phyloP scores from a whole-genome alignment of 2,888 invertebrate species.

The Amiota mariae region DNA sequence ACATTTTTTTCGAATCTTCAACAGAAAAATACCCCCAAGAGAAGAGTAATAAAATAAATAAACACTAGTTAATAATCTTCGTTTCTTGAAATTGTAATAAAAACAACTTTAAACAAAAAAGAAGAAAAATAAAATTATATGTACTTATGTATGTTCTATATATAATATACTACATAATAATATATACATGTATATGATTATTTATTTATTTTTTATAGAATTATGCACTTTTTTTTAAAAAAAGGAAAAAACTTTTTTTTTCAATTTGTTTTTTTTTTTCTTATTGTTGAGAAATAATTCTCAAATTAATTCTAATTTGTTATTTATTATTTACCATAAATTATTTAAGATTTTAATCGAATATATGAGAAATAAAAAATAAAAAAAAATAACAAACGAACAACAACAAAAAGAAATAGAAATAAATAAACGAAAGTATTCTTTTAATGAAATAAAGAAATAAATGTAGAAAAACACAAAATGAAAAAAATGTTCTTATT shows the following conservation, averaged over 20 bases:
- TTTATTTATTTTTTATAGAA: constrained; percentile 2
- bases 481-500: too few relatives aligned
- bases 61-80: neutral
- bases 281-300: neutral
- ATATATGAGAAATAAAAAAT: neutral
- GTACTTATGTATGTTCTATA: too few relatives aligned
- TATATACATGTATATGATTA: neutral
- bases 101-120: too few relatives aligned
- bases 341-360: neutral
- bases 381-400: too few relatives aligned
- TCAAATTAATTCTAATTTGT: too few relatives aligned
- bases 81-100: too few relatives aligned
- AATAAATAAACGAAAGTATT: neutral
- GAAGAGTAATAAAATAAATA: neutral
- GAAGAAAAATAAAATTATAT: too few relatives aligned
- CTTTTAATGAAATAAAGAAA: neutral
- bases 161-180: too few relatives aligned
- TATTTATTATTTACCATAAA: neutral
- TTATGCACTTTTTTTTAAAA: neutral
- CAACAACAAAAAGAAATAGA: neutral
- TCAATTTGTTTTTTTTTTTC: neutral
- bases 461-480: too few relatives aligned
- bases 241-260: too few relatives aligned
- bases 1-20: too few relatives aligned
- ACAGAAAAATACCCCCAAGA: neutral